Evolutionary conservation across 1,140 invertebrate genomes (phyloP).

Genomic region (Drosophila micromelanica): DNA sequence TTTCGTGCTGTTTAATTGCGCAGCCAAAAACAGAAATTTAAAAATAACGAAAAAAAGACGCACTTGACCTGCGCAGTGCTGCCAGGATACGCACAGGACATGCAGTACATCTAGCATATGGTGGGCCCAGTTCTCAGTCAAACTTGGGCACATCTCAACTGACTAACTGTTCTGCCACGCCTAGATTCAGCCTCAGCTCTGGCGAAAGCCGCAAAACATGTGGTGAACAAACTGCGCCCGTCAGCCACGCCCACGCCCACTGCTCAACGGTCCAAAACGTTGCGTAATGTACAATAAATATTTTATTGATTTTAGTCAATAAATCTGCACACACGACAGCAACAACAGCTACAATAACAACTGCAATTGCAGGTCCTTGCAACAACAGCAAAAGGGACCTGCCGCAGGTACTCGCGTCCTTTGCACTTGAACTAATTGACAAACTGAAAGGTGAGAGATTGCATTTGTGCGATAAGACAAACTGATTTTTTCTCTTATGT

Average conservation of each 20-base stretch:
- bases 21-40: not conserved
- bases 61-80: slow-evolving; percentile 16
- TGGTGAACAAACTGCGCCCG: slow-evolving; percentile 74
- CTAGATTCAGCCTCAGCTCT: slow-evolving; percentile 3
- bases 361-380: slow-evolving; percentile 17
- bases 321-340: slow-evolving; percentile 31
- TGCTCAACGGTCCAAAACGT: slow-evolving; percentile 5
- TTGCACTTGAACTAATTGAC: slow-evolving; percentile 80
- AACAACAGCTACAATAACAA: not conserved
- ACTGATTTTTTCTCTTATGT: slow-evolving; percentile 41
- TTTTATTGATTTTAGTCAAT: slow-evolving; percentile 69
- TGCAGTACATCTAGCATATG: slow-evolving; percentile 50
- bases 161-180: slow-evolving; percentile 42
- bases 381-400: not conserved
- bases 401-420: slow-evolving; percentile 25
- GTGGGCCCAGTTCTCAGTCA: not conserved
- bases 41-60: not conserved
- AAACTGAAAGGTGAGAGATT: slow-evolving; percentile 79
- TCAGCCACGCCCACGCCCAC: slow-evolving; percentile 50
- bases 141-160: not conserved
- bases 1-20: slow-evolving; percentile 68
- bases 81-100: not conserved
- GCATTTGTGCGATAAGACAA: slow-evolving; percentile 74
- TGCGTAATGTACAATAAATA: slow-evolving; percentile 53
- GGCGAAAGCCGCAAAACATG: slow-evolving; percentile 49